Base-by-base conservation (phyloP, 53 echinoderm and acorn worm genomes). In the Holothuria scabra region DNA sequence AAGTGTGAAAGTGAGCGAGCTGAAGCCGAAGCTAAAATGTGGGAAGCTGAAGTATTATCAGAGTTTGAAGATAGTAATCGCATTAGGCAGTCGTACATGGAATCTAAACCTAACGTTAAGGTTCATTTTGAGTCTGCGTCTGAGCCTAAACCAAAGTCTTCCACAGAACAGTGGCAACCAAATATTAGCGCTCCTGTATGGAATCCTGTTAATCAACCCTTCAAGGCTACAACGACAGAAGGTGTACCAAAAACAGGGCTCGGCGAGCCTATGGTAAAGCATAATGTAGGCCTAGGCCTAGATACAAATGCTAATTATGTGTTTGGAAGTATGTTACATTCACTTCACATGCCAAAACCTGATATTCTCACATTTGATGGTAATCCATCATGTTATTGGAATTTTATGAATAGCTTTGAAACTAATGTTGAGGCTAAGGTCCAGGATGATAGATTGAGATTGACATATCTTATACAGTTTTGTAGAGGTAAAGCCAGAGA, bases 271-370 rank as follows among this genome's bases (percentile, higher is more conserved):
- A 44, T 44, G 44, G 44, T 44, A 44, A 44, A 44, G 44, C 44
- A 44, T 10, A 44, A 44, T 44, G 44, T 44, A 44, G 44, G 44
- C 44, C 44, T 44, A 44, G 44, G 44, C 44, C 44, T 44, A 44
- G 44, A 44, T 44, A 44, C 44, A 44, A 44, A 44, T 44, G 44
- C 44, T 44, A 44, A 44, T 44, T 44, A 44, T 44, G 44, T 44
- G 44, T 44, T 44, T 44, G 44, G 44, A 44, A 44, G 44, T 44
- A 44, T 44, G 44, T 44, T 44, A 44, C 44, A 44, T 44, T 44
- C 44, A 44, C 44, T 90, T 33, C 86, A 86, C 60, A 62, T 90
- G 68, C 90, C 90, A 3, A 90, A 90, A 64, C 90, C 82, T 29
- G 90, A 90, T 24, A 72, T 90, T 18, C 46, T 74, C 41, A 61